Percentiles rank a stretch among this genome's conserved stretches.
These are phyloP conservation scores for Coregonus suidteri DNA, from an alignment of 2,797 vertebrate species.

Conservation along the genomic window DNA sequence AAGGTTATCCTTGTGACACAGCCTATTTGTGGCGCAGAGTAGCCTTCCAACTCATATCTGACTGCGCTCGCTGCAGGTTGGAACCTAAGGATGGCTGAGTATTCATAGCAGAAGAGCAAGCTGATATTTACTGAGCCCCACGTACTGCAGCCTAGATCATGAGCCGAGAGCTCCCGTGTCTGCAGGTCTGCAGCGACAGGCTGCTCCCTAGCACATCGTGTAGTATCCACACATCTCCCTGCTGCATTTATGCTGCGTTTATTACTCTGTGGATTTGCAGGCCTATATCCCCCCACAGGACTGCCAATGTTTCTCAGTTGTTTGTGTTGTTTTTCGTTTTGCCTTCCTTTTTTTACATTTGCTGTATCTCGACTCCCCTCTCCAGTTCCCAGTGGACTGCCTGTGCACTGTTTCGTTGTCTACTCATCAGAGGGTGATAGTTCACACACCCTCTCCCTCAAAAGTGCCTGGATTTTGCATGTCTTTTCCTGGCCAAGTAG, in stretches of 20 bases:
- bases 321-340: conserved; percentile 22
- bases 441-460: conserved; percentile 27
- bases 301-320: conserved; percentile 1
- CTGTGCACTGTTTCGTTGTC: conserved; percentile 14
- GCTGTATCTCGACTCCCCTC: neutral
- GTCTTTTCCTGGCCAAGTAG: conserved; percentile 8
- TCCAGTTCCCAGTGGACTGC: conserved; percentile 11
- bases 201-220: conserved; percentile 30
- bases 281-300: neutral
- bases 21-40: conserved; percentile 20
- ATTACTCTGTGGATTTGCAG: no score
- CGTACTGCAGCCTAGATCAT: conserved; percentile 9
- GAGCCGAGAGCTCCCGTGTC: conserved; percentile 16
- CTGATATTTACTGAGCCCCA: conserved; percentile 43
- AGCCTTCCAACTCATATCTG: conserved; percentile 19
- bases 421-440: conserved; percentile 31
- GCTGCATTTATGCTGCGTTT: no score
- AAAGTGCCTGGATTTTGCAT: conserved; percentile 26
- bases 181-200: conserved; percentile 4
- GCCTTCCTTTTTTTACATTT: conserved; percentile 8
- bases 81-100: conserved; percentile 30
- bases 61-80: conserved; percentile 11
- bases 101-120: conserved; percentile 56
- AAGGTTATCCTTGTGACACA: conserved; percentile 28
- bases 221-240: conserved; percentile 43